These are phyloP conservation scores for Chaetorhynchus papuensis DNA, from an alignment of 2,113 vertebrate species.

Conservation along the genomic window DNA sequence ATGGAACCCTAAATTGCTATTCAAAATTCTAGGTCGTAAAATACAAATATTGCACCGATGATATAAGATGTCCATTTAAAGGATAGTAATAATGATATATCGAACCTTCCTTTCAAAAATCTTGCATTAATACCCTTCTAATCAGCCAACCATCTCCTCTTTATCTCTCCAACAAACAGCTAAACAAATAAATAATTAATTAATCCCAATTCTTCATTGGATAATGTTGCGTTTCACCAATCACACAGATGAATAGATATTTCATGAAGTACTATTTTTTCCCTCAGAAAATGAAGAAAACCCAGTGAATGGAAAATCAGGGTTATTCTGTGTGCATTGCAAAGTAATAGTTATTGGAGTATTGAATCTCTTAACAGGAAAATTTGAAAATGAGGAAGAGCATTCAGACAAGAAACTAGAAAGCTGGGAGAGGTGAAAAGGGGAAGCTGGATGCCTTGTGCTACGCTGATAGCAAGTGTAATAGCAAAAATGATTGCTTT, in stretches of 20 bases:
- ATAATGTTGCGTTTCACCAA: conserved; percentile 19
- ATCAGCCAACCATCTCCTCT: not conserved
- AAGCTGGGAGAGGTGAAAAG: conserved; percentile 51
- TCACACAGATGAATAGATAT: conserved; percentile 56
- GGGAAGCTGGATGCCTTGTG: not conserved
- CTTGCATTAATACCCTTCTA: not conserved
- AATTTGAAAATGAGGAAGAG: conserved; percentile 66
- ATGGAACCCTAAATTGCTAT: not conserved
- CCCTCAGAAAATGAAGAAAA: conserved; percentile 63
- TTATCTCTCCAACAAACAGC: not conserved
- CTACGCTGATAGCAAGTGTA: conserved; percentile 4
- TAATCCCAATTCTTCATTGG: not conserved
- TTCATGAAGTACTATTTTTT: conserved; percentile 63
- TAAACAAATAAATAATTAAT: not conserved
- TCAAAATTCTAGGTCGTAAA: not conserved
- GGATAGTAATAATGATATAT: not conserved
- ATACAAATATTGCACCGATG: not conserved
- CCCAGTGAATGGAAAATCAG: conserved; percentile 54
- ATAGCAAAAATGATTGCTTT: conserved; percentile 29
- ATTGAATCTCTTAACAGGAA: conserved; percentile 52
- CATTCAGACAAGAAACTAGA: conserved; percentile 60
- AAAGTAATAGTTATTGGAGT: conserved; percentile 55
- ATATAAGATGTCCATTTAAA: not conserved
- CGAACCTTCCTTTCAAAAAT: not conserved
- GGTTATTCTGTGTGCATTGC: conserved; percentile 40